These are phyloP conservation scores for Ylistrum balloti DNA, from an alignment of 1,140 invertebrate species.

Conservation along the genomic window DNA sequence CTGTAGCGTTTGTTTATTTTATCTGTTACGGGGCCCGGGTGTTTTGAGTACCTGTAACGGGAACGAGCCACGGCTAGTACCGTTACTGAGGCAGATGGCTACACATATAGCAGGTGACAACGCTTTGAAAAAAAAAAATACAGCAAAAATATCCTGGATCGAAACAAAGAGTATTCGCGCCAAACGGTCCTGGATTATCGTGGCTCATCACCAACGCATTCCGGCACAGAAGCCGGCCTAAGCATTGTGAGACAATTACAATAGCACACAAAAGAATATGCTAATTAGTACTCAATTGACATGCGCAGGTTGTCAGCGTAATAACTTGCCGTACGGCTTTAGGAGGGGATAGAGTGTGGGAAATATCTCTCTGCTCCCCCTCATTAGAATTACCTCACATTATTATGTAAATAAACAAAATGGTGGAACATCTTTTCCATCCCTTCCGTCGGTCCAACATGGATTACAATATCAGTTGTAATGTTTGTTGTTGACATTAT, in stretches of 20 bases:
- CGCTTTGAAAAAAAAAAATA: background rate
- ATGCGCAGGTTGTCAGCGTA: slow-evolving; percentile 24
- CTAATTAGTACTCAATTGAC: slow-evolving; percentile 35
- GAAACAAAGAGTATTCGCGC: slow-evolving; percentile 37
- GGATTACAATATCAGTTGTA: too few species aligned
- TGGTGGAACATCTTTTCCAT: background rate
- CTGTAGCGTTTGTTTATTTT: background rate
- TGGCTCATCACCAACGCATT: slow-evolving; percentile 29
- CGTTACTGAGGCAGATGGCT: slow-evolving; percentile 24
- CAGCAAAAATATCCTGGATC: slow-evolving; percentile 31
- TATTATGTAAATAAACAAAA: background rate
- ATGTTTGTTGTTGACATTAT: too few species aligned
- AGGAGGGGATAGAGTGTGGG: background rate
- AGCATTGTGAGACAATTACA: slow-evolving; percentile 2
- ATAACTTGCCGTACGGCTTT: background rate
- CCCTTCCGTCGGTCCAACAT: too few species aligned
- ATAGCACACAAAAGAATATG: slow-evolving; percentile 39
- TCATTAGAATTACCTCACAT: background rate
- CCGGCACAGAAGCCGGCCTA: background rate
- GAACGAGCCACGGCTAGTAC: background rate
- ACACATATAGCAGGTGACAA: background rate
- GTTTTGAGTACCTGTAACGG: background rate
- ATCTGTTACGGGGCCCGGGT: background rate
- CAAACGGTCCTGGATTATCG: slow-evolving; percentile 6
- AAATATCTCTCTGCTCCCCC: background rate